These are phyloP conservation scores for Drosophila santomea DNA, from an alignment of 1,140 invertebrate species.

Conservation along the genomic window DNA sequence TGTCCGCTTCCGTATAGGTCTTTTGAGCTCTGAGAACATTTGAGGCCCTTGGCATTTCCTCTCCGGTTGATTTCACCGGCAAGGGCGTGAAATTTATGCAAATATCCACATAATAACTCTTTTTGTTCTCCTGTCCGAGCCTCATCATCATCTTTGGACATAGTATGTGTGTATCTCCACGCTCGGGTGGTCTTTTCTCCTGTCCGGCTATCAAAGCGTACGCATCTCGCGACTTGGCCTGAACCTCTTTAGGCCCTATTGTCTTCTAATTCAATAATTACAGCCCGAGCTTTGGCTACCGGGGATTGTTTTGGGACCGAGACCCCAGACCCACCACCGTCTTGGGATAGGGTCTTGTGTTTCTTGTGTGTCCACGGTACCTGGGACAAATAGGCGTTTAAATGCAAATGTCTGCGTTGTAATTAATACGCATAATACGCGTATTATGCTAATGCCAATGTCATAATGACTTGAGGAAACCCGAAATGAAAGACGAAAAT, in stretches of 20 bases:
- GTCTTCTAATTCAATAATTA: constrained; percentile 83
- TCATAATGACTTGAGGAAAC: constrained; percentile 66
- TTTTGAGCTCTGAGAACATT: background rate
- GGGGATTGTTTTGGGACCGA: constrained; percentile 24
- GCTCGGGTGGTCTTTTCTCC: constrained; percentile 69
- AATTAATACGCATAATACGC: constrained; percentile 84
- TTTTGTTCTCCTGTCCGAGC: constrained; percentile 65
- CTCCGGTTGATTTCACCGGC: constrained; percentile 48
- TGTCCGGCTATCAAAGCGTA: constrained; percentile 60
- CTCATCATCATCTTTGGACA: constrained; percentile 50
- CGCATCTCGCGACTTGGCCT: constrained; percentile 57
- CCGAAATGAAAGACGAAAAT: constrained; percentile 51
- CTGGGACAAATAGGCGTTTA: constrained; percentile 80
- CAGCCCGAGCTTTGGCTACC: constrained; percentile 62
- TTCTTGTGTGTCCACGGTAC: constrained; percentile 1
- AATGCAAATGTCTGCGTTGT: constrained; percentile 80
- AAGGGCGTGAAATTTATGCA: constrained; percentile 80
- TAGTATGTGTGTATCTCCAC: constrained; percentile 27
- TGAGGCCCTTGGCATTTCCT: constrained; percentile 39
- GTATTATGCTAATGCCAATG: constrained; percentile 78
- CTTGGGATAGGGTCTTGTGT: constrained; percentile 4
- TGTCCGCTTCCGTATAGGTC: constrained; percentile 1
- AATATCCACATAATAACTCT: constrained; percentile 82
- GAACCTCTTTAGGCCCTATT: constrained; percentile 57
- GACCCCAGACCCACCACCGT: constrained; percentile 51